A percentile compares a stretch with the other conserved stretches of the same genome.
Evolutionary conservation across 2,113 vertebrate genomes (phyloP).

Genomic region (Spea multiplicata): DNA sequence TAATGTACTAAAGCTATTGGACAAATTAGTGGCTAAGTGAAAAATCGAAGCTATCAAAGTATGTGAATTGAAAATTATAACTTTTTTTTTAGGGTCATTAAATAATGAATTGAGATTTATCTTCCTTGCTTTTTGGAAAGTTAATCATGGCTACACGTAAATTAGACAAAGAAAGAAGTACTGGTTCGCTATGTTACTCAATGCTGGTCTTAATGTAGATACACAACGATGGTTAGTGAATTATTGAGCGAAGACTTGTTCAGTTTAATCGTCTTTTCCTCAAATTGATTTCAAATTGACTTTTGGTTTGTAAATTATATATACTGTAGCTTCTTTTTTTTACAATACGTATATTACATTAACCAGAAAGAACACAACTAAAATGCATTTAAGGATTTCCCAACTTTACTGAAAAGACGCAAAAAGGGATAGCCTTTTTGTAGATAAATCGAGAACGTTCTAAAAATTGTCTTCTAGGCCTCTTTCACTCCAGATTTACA

Average conservation of each 20-base stretch:
- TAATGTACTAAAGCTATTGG: constrained; percentile 18
- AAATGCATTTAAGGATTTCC: too few species aligned
- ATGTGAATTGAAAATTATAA: constrained; percentile 46
- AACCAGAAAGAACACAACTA: too few species aligned
- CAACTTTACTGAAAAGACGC: too few species aligned
- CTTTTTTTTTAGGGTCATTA: constrained; percentile 49
- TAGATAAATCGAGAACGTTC: too few species aligned
- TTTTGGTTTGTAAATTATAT: constrained; percentile 50
- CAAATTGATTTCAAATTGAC: constrained; percentile 56
- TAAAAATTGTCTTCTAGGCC: too few species aligned
- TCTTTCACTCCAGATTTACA: too few species aligned
- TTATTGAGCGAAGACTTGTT: constrained; percentile 49
- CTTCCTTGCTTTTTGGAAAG: constrained; percentile 52
- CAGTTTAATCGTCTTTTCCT: constrained; percentile 55
- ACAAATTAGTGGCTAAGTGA: constrained; percentile 38
- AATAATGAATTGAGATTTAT: constrained; percentile 55
- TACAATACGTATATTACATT: neutral
- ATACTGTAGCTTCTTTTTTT: constrained; percentile 23
- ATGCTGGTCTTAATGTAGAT: constrained; percentile 50
- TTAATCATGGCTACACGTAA: constrained; percentile 54
- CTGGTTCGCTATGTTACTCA: constrained; percentile 39
- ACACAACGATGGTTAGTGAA: constrained; percentile 47
- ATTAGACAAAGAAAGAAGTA: constrained; percentile 48
- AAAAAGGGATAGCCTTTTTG: too few species aligned
- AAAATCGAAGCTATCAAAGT: constrained; percentile 38